Base-by-base conservation (phyloP, 2,797 vertebrate genomes). In the Alcedo atthis region DNA sequence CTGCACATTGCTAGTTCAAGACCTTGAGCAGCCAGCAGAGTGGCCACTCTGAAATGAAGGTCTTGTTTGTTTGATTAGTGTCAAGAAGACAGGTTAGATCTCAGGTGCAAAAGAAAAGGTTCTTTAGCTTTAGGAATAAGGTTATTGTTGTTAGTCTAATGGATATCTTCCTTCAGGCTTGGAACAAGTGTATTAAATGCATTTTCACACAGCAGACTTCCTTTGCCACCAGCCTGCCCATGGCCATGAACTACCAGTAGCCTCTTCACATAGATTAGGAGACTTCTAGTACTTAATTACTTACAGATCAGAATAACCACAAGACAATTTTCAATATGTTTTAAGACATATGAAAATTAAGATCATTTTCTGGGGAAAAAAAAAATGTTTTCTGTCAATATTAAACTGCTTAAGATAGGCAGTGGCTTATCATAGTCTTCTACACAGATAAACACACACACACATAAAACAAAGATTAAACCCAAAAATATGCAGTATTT, bases 401-500 rank as follows among this genome's bases (percentile, higher is more conserved):
- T 67, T 58, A 18, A 85, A 24, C 37, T 63, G 18, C 43, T 71
- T 89, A 62, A 88, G 73, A 40, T 40, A 80, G 49, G 17, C 54
- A 63, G 43, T 75, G 15, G 28, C 45, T 76, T 75, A 71, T 48
- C 12, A 66, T 61, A 66, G 19, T 54, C 48, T 90, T 87, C 30
- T 22, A 51, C 42, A 45, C 15, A 59, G 12, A 35, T 30, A 45
- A 4, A 55, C 19, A 46, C 49, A 68, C 24, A 61, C 10, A 69
- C 28, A 55, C 28, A 55, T 18, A 68, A 57, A 66, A 12, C 12
- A 43, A 68, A 70, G 58, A 48, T 42, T 85, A 82, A 76, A 75
- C 79, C 80, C 64, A 49, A 35, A 85, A 82, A 40, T n/a, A 12
- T 89, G 51, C 15, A 81, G 45, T 89, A 92, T 76, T 94, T 68